A percentile compares a stretch with the other conserved stretches of the same genome.
Evolutionary conservation across 2,797 vertebrate genomes (phyloP).

Genomic region (Orestias chungarensis): DNA sequence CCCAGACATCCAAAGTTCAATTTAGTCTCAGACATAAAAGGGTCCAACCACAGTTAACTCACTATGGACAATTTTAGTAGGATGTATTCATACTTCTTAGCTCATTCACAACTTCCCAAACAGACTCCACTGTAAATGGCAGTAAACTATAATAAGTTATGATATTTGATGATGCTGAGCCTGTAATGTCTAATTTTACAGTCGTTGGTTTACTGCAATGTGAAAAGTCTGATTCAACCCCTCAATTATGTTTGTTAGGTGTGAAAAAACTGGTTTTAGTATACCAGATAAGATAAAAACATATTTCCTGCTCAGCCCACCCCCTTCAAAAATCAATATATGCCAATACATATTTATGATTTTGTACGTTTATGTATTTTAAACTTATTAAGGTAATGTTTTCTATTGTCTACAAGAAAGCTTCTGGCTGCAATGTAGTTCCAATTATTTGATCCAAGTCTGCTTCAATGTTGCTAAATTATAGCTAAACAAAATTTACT

Average conservation of each 20-base stretch:
- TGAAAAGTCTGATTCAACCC: background rate
- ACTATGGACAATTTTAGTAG: background rate
- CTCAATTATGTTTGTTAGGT: background rate
- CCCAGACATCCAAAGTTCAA: background rate
- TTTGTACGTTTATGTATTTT: background rate
- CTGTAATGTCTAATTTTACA: background rate
- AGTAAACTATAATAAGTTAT: background rate
- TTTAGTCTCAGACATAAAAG: background rate
- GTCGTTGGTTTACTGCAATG: background rate
- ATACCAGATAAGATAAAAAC: background rate
- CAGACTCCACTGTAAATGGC: background rate
- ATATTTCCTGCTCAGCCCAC: background rate
- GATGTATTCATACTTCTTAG: background rate
- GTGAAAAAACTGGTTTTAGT: background rate
- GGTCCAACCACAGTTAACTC: background rate
- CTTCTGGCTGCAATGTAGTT: too few species aligned
- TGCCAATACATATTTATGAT: too few species aligned
- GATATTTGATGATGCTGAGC: background rate
- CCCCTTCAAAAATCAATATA: background rate
- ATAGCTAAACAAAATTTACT: too few species aligned
- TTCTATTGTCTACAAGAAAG: too few species aligned
- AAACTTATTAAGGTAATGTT: too few species aligned
- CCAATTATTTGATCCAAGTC: too few species aligned
- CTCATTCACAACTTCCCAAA: background rate
- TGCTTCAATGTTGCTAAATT: too few species aligned